Percentiles rank a stretch among this genome's conserved stretches.
Conservation (phyloP, 2,113 vertebrate species). For the Rhizomys pruinosus region DNA sequence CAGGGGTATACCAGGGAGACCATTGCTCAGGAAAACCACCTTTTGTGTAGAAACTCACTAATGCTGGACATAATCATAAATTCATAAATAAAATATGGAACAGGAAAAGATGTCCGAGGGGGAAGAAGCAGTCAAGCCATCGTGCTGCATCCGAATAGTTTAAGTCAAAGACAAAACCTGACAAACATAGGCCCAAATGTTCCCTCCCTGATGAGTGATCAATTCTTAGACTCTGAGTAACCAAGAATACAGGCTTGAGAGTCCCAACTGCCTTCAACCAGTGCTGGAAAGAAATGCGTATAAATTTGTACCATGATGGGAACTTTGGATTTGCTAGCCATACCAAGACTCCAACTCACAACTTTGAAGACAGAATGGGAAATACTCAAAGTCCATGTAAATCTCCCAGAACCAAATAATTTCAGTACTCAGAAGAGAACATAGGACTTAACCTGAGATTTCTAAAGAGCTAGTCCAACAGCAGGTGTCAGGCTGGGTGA, state of each 20-base stretch:
- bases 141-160: neutral
- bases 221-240: neutral
- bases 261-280: neutral
- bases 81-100: constrained; percentile 47
- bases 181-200: constrained; percentile 1
- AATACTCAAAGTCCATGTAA: neutral
- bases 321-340: constrained; percentile 15
- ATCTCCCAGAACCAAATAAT: constrained; percentile 26
- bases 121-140: neutral
- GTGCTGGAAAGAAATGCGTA: neutral
- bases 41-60: constrained; percentile 34
- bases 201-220: neutral
- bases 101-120: neutral
- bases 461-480: constrained; percentile 53
- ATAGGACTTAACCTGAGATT: constrained; percentile 21
- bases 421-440: constrained; percentile 52
- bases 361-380: neutral
- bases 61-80: constrained; percentile 10
- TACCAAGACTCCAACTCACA: neutral
- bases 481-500: constrained; percentile 10
- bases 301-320: neutral
- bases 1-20: neutral
- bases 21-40: neutral
- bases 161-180: neutral
- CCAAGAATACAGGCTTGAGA: neutral